Percentiles rank a stretch among this genome's conserved stretches.
Evolutionary conservation across 2,113 vertebrate genomes (phyloP).

Genomic region (Pogona vitticeps): DNA sequence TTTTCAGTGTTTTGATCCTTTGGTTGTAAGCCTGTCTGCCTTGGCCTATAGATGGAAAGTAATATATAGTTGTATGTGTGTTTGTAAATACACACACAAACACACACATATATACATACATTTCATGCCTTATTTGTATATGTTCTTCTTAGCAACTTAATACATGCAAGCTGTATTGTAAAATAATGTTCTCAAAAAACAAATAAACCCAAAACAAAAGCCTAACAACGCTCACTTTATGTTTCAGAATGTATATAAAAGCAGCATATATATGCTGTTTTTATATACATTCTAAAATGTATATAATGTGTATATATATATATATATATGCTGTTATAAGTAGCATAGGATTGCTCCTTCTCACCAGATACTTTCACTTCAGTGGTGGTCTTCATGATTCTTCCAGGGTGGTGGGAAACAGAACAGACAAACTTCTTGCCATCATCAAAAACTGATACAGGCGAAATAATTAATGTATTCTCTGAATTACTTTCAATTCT

Average conservation of each 20-base stretch:
- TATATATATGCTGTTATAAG: too few relatives aligned
- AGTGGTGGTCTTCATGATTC: constrained; percentile 59
- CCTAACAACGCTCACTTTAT: background rate
- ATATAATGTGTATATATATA: too few relatives aligned
- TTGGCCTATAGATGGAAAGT: too few relatives aligned
- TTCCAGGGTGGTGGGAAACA: background rate
- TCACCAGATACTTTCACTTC: constrained; percentile 69
- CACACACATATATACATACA: too few relatives aligned
- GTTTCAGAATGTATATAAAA: background rate
- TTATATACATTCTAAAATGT: too few relatives aligned
- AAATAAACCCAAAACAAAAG: too few relatives aligned
- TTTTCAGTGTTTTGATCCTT: too few relatives aligned
- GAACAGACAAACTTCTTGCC: constrained; percentile 61
- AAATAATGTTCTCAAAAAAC: background rate
- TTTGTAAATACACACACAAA: too few relatives aligned
- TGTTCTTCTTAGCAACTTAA: background rate
- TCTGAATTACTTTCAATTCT: constrained; percentile 49
- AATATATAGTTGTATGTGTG: too few relatives aligned
- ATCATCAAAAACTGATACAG: constrained; percentile 54
- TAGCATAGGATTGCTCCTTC: background rate
- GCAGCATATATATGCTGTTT: too few relatives aligned
- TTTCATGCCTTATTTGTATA: too few relatives aligned
- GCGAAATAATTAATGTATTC: constrained; percentile 40
- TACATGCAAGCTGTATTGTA: background rate
- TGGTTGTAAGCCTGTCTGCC: too few relatives aligned